Percentiles rank a stretch among this genome's conserved stretches.
Evolutionary conservation across 2,797 vertebrate genomes (phyloP).

Genomic region (Mycteria americana): DNA sequence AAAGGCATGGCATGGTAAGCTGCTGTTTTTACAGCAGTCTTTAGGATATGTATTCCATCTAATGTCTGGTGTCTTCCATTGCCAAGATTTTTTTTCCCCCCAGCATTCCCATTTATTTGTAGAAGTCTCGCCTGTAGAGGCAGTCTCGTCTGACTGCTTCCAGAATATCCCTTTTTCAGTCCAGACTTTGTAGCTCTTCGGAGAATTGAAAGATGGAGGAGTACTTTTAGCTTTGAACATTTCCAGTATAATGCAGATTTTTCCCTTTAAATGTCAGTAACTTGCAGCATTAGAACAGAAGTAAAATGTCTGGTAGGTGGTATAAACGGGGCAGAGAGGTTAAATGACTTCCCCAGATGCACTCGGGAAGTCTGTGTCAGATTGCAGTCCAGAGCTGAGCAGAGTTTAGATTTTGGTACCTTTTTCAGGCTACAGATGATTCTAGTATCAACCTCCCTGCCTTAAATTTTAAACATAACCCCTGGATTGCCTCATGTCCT

Average conservation of each 20-base stretch:
- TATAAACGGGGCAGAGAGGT: neutral
- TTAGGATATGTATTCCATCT: neutral
- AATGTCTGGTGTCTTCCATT: neutral
- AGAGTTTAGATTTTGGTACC: neutral
- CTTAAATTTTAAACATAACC: neutral
- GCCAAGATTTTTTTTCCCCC: neutral
- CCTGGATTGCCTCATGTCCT: neutral
- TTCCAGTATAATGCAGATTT: neutral
- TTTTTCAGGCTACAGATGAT: neutral
- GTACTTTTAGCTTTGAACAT: neutral
- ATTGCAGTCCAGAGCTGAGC: neutral
- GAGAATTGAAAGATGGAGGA: neutral
- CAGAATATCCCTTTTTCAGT: neutral
- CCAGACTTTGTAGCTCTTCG: neutral
- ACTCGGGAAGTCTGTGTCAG: neutral
- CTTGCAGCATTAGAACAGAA: neutral
- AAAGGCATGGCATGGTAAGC: neutral
- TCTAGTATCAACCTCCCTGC: neutral
- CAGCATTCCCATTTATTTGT: neutral
- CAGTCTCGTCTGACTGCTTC: neutral
- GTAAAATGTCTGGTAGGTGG: neutral
- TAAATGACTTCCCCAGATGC: neutral
- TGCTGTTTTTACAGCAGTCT: neutral
- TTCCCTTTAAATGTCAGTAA: neutral
- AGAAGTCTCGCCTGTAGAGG: neutral